A percentile compares a stretch with the other conserved stretches of the same genome.
Conservation (phyloP, 64 coral and sea anemone species). For the Montipora efflorescens region DNA sequence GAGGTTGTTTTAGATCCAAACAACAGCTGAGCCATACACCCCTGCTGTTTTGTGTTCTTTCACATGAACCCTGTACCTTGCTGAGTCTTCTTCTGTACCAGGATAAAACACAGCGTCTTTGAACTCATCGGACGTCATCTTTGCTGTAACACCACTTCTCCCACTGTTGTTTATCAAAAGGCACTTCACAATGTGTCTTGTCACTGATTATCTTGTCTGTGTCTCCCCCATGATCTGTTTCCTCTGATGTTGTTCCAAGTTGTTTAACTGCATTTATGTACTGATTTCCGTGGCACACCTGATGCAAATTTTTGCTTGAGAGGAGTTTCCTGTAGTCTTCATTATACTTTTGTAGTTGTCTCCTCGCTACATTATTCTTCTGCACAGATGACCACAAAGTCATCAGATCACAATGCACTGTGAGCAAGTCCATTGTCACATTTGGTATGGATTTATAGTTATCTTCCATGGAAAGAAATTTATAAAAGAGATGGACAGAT, state of each 20-base stretch:
- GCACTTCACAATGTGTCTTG: slow-evolving; percentile 34
- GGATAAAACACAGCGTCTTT: slow-evolving; percentile 53
- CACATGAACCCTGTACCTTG: slow-evolving; percentile 48
- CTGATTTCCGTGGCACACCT: too few relatives aligned
- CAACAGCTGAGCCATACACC: slow-evolving; percentile 54
- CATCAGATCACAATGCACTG: too few relatives aligned
- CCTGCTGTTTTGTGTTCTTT: not conserved
- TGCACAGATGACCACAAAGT: too few relatives aligned
- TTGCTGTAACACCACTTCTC: slow-evolving; percentile 62
- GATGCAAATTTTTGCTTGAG: too few relatives aligned
- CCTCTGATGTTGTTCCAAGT: not conserved
- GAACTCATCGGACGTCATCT: slow-evolving; percentile 64
- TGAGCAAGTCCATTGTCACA: too few relatives aligned
- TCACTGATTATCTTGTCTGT: not conserved
- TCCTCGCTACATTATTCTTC: too few relatives aligned
- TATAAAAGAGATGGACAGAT: not conserved
- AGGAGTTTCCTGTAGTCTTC: too few relatives aligned
- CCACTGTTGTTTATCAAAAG: slow-evolving; percentile 71
- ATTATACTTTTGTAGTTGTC: too few relatives aligned
- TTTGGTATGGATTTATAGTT: too few relatives aligned
- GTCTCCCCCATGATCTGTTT: not conserved
- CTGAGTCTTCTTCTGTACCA: slow-evolving; percentile 53
- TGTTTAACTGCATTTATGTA: not conserved
- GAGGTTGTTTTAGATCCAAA: slow-evolving; percentile 61
- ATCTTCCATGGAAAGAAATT: not conserved